A percentile compares a stretch with the other conserved stretches of the same genome.
Evolutionary conservation across 1,140 invertebrate genomes (phyloP).

Genomic region (Saxidomus purpurata): DNA sequence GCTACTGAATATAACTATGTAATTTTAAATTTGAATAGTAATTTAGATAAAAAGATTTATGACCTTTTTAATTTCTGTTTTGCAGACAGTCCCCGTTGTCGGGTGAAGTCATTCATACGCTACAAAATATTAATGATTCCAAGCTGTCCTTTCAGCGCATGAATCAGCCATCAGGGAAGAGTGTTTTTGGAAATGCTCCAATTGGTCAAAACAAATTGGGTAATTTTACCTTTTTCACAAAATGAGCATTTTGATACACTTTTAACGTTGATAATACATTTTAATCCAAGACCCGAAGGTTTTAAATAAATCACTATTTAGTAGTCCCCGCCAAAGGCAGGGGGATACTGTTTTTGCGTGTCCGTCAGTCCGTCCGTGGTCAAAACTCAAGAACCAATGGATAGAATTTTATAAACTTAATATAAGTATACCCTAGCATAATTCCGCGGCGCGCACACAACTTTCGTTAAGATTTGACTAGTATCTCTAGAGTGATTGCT

Average conservation of each 20-base stretch:
- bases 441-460: no score
- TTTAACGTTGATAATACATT: neutral
- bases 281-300: neutral
- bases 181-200: neutral
- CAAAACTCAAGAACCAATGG: no score
- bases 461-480: no score
- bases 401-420: no score
- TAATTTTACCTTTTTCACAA: neutral
- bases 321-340: no score
- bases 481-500: no score
- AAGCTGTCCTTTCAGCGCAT: neutral
- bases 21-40: neutral
- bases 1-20: neutral
- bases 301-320: neutral
- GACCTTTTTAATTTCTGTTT: neutral
- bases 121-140: neutral
- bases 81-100: neutral
- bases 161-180: neutral
- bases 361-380: no score
- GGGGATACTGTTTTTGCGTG: no score
- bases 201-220: neutral
- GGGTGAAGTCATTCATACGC: neutral
- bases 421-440: no score
- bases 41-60: no score
- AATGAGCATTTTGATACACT: neutral